A percentile compares a stretch with the other conserved stretches of the same genome.
phyloP scores from a whole-genome alignment of 92 coral and sea anemone genomes.

The Heliopora coerulea region DNA sequence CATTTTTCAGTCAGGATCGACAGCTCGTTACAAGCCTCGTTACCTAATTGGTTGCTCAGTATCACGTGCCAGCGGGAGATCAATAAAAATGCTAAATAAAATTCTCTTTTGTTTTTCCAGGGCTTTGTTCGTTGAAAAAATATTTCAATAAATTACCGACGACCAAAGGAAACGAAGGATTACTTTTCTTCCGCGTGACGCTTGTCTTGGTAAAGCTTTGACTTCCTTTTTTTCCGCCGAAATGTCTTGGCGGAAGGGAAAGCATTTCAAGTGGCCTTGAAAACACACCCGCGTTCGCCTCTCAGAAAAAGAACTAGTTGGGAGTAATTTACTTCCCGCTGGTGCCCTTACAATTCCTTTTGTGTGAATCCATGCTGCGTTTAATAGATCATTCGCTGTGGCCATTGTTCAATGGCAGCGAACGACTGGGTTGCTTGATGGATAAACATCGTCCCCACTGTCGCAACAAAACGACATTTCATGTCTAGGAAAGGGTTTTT shows the following conservation, averaged over 20 bases:
- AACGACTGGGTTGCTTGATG: not conserved
- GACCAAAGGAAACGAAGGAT: not conserved
- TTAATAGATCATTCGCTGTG: slow-evolving; percentile 15
- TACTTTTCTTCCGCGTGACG: slow-evolving; percentile 1
- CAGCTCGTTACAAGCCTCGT: slow-evolving; percentile 17
- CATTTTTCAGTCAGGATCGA: slow-evolving; percentile 7
- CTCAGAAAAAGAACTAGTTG: not conserved
- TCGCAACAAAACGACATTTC: no score
- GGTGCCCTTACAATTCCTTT: slow-evolving; percentile 19
- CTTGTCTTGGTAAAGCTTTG: not conserved
- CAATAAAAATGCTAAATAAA: slow-evolving; percentile 12
- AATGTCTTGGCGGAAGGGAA: not conserved
- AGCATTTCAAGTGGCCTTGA: not conserved
- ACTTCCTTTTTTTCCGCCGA: not conserved
- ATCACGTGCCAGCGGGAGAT: slow-evolving; percentile 47
- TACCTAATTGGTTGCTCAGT: slow-evolving; percentile 17
- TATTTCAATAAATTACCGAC: not conserved
- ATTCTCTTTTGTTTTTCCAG: slow-evolving; percentile 16
- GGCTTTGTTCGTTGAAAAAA: slow-evolving; percentile 1
- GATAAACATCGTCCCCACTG: no score
- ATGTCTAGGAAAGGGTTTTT: no score
- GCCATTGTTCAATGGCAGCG: no score
- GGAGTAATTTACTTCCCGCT: slow-evolving; percentile 2
- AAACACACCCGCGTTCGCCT: not conserved
- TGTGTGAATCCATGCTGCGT: slow-evolving; percentile 34